Percentiles rank a stretch among this genome's conserved stretches.
These are phyloP conservation scores for Muntiacus reevesi DNA, from an alignment of 2,113 vertebrate genomes.

Conservation along the genomic window DNA sequence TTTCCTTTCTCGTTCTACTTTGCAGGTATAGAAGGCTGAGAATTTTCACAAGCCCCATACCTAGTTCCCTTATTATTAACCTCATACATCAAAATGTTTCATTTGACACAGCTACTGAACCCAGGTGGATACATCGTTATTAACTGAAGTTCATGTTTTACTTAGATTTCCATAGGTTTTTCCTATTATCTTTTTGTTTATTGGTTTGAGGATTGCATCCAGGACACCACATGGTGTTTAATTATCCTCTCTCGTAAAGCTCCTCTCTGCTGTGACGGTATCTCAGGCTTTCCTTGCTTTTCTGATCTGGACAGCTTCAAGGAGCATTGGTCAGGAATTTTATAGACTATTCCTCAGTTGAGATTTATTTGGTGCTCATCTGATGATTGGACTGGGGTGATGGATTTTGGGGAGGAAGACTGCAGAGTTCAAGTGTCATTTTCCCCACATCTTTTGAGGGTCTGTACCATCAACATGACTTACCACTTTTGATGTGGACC, in stretches of 20 bases:
- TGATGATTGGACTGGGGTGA: background rate
- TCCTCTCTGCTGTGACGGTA: background rate
- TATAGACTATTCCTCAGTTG: background rate
- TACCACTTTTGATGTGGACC: background rate
- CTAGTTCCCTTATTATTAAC: too few species aligned
- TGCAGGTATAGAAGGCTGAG: background rate
- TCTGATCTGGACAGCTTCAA: background rate
- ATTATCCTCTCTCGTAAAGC: background rate
- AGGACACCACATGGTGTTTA: background rate
- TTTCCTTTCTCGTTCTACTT: background rate
- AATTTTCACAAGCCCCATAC: background rate
- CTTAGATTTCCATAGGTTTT: background rate
- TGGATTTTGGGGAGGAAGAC: background rate
- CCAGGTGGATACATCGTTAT: background rate
- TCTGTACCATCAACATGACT: rapidly evolving
- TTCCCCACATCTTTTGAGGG: background rate
- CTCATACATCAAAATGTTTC: background rate
- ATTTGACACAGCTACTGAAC: background rate
- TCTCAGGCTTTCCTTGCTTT: background rate
- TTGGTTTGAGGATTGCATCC: background rate
- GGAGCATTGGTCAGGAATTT: background rate
- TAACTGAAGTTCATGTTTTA: background rate
- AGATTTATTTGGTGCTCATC: background rate
- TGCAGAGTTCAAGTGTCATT: background rate
- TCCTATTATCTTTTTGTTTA: background rate